Conservation (phyloP, 2,797 vertebrate species). For the Myripristis murdjan region DNA sequence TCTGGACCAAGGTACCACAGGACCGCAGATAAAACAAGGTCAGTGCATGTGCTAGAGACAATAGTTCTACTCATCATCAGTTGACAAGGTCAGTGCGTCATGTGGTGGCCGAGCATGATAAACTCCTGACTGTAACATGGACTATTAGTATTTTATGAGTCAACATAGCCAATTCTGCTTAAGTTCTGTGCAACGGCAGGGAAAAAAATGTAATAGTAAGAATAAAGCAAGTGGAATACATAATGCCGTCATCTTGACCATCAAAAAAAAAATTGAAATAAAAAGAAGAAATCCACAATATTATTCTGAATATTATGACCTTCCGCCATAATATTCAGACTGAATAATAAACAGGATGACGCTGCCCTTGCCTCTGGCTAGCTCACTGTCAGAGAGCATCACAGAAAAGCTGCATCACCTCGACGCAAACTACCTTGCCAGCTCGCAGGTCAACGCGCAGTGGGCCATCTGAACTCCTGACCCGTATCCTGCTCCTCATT, state of each 20-base stretch:
- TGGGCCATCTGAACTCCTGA: conserved; percentile 63
- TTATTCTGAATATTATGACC: too few species aligned
- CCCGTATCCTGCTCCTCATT: conserved; percentile 64
- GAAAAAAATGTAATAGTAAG: conserved; percentile 28
- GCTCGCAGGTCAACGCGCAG: conserved; percentile 55
- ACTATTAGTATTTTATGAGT: conserved; percentile 41
- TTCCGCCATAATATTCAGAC: conserved; percentile 10
- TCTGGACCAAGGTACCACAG: conserved; percentile 64
- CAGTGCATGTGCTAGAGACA: conserved; percentile 50
- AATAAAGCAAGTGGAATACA: conserved; percentile 22
- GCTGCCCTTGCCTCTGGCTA: conserved; percentile 55
- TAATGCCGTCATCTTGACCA: not conserved
- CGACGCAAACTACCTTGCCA: conserved; percentile 62
- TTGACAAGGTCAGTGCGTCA: conserved; percentile 74
- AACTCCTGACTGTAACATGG: conserved; percentile 25
- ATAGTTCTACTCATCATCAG: conserved; percentile 55
- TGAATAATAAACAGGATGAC: conserved; percentile 54
- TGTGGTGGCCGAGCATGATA: conserved; percentile 40
- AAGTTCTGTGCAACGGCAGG: not conserved
- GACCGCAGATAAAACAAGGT: conserved; percentile 72
- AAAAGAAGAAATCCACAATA: conserved; percentile 16
- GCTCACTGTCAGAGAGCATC: conserved; percentile 67
- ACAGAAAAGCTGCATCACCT: conserved; percentile 57
- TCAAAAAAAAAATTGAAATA: too few species aligned
- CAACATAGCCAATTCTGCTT: not conserved